Evolutionary conservation across 1,140 invertebrate genomes (phyloP), one percentile per base, ranked within the genome.

Genomic region (Goniozus legneri): DNA sequence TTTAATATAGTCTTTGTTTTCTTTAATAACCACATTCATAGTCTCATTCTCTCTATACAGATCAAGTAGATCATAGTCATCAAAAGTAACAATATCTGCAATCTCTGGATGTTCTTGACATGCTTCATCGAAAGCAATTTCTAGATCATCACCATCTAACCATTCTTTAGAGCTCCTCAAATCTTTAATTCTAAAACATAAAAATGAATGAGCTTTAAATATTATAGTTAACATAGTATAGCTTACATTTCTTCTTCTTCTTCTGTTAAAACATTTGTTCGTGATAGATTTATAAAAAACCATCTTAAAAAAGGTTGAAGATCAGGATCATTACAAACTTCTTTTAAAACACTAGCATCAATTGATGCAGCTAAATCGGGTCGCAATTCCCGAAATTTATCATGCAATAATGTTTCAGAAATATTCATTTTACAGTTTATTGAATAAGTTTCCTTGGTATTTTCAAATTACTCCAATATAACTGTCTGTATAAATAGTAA

Each of bases 261-360:
- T 12, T 62, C 53, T 18, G 63, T 48, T 0, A 74, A 43, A 44
- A 70, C 24, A 53, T 76, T 76, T 7, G 63, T 43, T 14, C 19
- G 13, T 16, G 36, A 65, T 6, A 76, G 52, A 50, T 72, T 65
- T 4, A 56, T 30, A 31, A 51, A 57, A 42, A 76, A 74, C 73
- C 73, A 76, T 20, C 68, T 54, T 19, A 76, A 52, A 53, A 76
- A 76, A 8, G 61, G 64, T 52, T 60, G 57, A 1, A 35, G 24
- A 6, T 8, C 19, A 18, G 52, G 14, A 6, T 58, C 34, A 0
- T 60, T 27, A 3, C 52, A 60, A 16, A 37, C 4, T 24, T 49
- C 42, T 12, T 54, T 32, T 7, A 60, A 37, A n/a, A n/a, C n/a
- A 2, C 44, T 47, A 2, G 47, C 12, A 1, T 47, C 48, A 8